These are phyloP conservation scores for Argyra leucocephala DNA, from an alignment of 2,888 invertebrate species.

Conservation along the genomic window DNA sequence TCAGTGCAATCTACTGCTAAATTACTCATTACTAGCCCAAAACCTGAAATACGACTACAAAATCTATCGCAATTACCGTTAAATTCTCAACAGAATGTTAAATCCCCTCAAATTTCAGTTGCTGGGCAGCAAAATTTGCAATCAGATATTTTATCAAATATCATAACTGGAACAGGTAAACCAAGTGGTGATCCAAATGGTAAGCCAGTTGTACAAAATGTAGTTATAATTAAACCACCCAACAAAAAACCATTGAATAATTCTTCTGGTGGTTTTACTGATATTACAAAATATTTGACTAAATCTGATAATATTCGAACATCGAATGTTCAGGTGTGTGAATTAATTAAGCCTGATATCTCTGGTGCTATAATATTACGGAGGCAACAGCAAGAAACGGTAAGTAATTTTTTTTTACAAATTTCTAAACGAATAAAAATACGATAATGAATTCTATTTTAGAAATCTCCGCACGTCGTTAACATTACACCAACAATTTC, in stretches of 20 bases:
- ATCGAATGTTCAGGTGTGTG: not conserved
- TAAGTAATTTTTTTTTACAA: not conserved
- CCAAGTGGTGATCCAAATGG: not conserved
- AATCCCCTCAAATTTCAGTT: not conserved
- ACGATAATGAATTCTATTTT: not conserved
- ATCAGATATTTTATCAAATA: not conserved
- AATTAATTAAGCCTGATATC: slow-evolving; percentile 4
- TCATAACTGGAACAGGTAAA: not conserved
- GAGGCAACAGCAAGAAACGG: not conserved
- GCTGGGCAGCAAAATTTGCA: not conserved
- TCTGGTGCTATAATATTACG: not conserved
- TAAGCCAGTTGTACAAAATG: slow-evolving; percentile 7
- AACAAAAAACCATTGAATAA: not conserved
- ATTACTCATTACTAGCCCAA: not conserved
- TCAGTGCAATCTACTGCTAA: not conserved
- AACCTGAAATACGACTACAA: not conserved
- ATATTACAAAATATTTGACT: slow-evolving; percentile 8
- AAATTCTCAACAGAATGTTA: not conserved
- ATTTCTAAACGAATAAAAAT: not conserved
- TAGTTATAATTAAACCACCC: slow-evolving; percentile 8
- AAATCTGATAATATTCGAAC: not conserved
- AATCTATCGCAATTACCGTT: not conserved
- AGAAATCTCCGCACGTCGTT: not conserved
- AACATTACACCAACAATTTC: not conserved
- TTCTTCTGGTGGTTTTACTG: slow-evolving; percentile 6